Evolutionary conservation across 2,113 vertebrate genomes (phyloP), one percentile per base, ranked within the genome.

Genomic region (Choloepus hoffmanni): DNA sequence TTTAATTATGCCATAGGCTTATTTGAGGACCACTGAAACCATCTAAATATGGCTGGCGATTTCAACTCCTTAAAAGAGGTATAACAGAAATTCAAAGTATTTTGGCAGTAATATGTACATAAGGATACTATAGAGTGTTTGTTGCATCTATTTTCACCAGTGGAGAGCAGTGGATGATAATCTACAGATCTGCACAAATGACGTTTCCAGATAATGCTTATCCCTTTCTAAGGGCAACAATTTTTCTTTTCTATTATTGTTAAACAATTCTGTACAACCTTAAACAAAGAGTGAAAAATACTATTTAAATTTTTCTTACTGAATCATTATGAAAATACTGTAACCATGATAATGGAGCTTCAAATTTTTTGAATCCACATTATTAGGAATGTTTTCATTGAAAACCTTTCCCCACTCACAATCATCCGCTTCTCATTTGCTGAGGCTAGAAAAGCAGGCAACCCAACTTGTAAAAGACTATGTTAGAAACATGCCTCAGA

Each of bases 321-420:
- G 73, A 70, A 85, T 78, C 23, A n/a, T 55, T 60, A 60, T 82
- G 76, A 95, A 97, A 94, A 92, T 21, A 77, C 23, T 36, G 77
- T 88, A 88, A 36, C 72, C 72, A 79, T 58, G 87, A 87, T 48
- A 74, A 92, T 1, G 0, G 2, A 70, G 48, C 40, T 92, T 78
- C 65, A 14, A 30, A 67, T 28, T 94, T 90, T 74, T 73, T 67
- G 91, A 60, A 4, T 19, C 30, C 43, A n/a, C 8, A 4, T 55
- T 48, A 81, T 30, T 15, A 14, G 67, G 82, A 89, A 79, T 33
- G 45, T 79, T 86, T 93, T 89, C 79, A 40, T 36, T 16, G 82
- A 90, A 95, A 94, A 87, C 33, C 43, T 36, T 40, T 62, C 19
- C 24, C 26, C 16, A 8, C 19, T 67, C 53, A 33, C 55, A 70